Conservation (phyloP, 2,113 vertebrate genomes). For the Casuarius casuarius region DNA sequence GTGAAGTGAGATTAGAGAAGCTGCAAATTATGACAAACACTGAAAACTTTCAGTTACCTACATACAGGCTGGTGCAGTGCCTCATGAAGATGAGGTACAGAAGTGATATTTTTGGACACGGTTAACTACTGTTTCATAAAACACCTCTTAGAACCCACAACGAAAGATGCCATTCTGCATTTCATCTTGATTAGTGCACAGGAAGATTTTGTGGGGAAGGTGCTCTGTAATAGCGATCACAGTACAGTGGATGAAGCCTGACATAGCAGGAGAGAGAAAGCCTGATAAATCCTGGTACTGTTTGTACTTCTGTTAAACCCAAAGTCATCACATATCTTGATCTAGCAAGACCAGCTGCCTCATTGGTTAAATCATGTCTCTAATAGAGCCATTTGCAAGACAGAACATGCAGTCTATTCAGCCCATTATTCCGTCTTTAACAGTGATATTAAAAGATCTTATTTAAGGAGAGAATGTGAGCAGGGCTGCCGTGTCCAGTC, state of each 20-base stretch:
- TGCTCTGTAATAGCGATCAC: not conserved
- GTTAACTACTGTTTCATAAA: not conserved
- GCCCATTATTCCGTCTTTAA: not conserved
- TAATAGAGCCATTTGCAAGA: not conserved
- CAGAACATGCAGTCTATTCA: not conserved
- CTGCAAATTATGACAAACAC: not conserved
- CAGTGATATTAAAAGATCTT: not conserved
- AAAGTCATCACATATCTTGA: not conserved
- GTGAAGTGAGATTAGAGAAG: not conserved
- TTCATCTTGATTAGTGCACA: not conserved
- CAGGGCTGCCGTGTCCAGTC: not conserved
- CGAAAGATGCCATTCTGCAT: not conserved
- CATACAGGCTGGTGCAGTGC: not conserved
- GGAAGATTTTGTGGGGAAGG: not conserved
- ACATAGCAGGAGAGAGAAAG: not conserved
- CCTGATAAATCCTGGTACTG: not conserved
- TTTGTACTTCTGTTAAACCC: not conserved
- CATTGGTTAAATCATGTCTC: not conserved
- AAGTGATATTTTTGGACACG: not conserved
- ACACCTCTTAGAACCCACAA: not conserved
- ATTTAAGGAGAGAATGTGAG: not conserved
- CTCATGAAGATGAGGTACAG: not conserved
- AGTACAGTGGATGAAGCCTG: not conserved
- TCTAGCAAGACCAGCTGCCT: not conserved
- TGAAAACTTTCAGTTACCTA: not conserved